Conservation (phyloP, 1,140 invertebrate genomes). For the Stenopsyche tienmushanensis region DNA sequence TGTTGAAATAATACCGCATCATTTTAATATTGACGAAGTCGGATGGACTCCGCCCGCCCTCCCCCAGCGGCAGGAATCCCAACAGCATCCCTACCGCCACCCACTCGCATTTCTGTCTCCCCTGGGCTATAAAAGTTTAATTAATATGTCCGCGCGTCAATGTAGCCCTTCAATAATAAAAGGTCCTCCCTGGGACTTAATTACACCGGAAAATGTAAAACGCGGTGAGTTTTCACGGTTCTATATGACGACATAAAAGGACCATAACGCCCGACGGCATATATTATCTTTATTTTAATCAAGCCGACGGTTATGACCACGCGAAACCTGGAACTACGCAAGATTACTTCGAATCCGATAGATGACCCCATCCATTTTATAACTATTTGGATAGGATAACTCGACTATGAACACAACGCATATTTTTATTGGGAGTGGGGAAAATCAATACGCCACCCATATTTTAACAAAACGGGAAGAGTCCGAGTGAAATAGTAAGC, state of each 20-base stretch:
- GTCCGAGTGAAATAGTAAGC: too few relatives aligned
- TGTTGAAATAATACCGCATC: not conserved
- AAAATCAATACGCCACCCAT: too few relatives aligned
- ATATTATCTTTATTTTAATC: conserved; percentile 9
- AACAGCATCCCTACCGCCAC: not conserved
- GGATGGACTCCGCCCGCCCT: not conserved
- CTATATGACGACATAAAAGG: not conserved
- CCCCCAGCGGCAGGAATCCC: not conserved
- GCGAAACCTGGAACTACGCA: too few relatives aligned
- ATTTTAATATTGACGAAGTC: conserved; percentile 5
- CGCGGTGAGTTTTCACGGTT: conserved; percentile 1
- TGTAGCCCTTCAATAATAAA: conserved; percentile 32
- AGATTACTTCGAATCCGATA: too few relatives aligned
- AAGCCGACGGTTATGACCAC: not conserved
- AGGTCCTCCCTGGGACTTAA: conserved; percentile 23
- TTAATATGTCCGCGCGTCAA: conserved; percentile 32
- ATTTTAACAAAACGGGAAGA: too few relatives aligned
- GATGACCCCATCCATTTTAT: too few relatives aligned
- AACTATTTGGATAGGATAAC: too few relatives aligned
- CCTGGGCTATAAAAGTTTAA: conserved; percentile 29
- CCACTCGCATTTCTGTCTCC: conserved; percentile 2
- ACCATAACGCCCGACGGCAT: not conserved
- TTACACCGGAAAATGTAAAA: conserved; percentile 26
- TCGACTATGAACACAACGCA: too few relatives aligned
- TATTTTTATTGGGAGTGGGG: too few relatives aligned